Conservation (phyloP, 2,888 invertebrate genomes). For the Lingula anatina region DNA sequence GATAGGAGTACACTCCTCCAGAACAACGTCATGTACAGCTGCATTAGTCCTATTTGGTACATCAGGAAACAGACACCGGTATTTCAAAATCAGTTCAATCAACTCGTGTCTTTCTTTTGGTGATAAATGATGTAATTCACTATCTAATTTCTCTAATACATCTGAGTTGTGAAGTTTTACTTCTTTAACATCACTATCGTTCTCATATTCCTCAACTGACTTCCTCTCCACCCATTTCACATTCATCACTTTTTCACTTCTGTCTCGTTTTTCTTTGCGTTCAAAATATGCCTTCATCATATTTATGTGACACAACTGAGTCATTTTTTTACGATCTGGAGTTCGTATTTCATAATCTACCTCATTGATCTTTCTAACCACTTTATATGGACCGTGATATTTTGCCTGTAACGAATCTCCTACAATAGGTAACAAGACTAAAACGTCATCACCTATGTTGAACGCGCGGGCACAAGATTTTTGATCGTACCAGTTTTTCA, state of each 20-base stretch:
- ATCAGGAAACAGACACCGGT: background rate
- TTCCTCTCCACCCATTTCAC: too few species aligned
- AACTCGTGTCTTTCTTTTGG: background rate
- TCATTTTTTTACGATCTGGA: conserved; percentile 1
- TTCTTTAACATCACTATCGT: too few species aligned
- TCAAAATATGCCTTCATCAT: conserved; percentile 3
- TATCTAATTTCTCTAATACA: background rate
- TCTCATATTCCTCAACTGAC: too few species aligned
- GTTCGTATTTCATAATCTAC: conserved; percentile 1
- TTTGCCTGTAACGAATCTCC: background rate
- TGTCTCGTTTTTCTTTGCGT: too few species aligned
- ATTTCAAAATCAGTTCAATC: background rate
- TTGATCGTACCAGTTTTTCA: background rate
- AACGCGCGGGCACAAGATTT: background rate
- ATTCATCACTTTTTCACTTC: too few species aligned
- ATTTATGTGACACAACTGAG: conserved; percentile 4
- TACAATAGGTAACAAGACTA: background rate
- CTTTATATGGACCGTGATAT: background rate
- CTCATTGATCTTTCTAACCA: background rate
- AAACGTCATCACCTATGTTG: background rate
- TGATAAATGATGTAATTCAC: background rate
- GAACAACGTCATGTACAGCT: background rate
- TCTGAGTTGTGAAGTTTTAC: background rate
- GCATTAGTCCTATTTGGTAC: background rate
- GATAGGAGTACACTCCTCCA: background rate